Evolutionary conservation across 2,113 vertebrate species (phyloP), one percentile per base, ranked within the genome.

Genomic region (Limanda limanda): DNA sequence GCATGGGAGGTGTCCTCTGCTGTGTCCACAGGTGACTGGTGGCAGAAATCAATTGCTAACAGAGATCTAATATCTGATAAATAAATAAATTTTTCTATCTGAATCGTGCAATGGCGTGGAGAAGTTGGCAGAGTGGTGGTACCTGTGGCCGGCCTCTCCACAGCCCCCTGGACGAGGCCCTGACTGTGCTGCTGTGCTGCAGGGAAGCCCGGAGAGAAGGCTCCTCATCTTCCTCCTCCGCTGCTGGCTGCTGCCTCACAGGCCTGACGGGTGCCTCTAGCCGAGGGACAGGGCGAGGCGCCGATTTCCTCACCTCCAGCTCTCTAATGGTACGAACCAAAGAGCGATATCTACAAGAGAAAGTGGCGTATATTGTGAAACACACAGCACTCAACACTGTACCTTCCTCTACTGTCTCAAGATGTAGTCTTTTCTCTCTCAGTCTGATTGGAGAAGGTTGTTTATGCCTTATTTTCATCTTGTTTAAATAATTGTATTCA

Each of bases 121-220:
- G 68, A 13, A 0, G 14, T 48, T 3, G 4, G 23, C 23, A 25
- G 25, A 5, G 10, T 14, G 8, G 23, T 2, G 11, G 35, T 67
- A 94, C 94, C 89, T 91, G 88, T 69, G 91, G 90, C 6, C 72
- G 64, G 23, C 79, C 42, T 78, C 74, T 93, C 91, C 91, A 93
- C 25, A 77, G 78, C 42, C 74, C 88, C 74, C 52, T 82, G 52
- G 81, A 78, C 7, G 80, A 58, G 48, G 47, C 21, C 9, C 58
- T 62, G 31, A 48, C 4, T 40, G 27, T 76, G 78, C 54, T 84
- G 55, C 18, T 24, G 5, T 47, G 52, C 10, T 75, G 68, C 13
- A 87, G 51, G 1, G 65, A 47, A 4, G 18, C 40, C 18, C 69
- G 79, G 14, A 60, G 9, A 25, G 21, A 52, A 15, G n/a, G 27